Base-by-base conservation (phyloP, 2,113 vertebrate genomes). In the Monarcha castaneiventris region DNA sequence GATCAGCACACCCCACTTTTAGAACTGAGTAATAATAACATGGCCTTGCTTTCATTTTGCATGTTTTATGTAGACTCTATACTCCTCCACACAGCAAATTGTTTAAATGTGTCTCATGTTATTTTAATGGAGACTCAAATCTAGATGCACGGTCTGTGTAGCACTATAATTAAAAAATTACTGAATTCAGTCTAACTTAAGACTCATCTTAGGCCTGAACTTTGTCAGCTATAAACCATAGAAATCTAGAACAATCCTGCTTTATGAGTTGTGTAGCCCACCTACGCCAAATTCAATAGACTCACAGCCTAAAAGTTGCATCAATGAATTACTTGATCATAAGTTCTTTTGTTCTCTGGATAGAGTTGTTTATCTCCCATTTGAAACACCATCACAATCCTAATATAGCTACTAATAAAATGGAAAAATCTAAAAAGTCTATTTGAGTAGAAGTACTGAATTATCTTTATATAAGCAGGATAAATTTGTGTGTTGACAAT, bases 61-160 rank as follows among this genome's bases (percentile, higher is more conserved):
- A 29, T 43, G 5, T 35, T 63, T 75, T 55, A 22, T 55, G 48
- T 68, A 75, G 58, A 54, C 4, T 56, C 16, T 66, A 4, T 49
- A n/a, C 3, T 54, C 19, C 41, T 44, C 32, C 2, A 4, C 13
- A 23, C 26, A 58, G 4, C 8, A 11, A 67, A 23, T 25, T 35
- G 43, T 81, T 79, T 15, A 37, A 54, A 37, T 16, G 5, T 6
- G 6, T 37, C 35, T 16, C 14, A 13, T n/a, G 7, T 37, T 51
- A 59, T 32, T 49, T 63, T 37, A 80, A 91, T 13, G 32, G 33
- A 67, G 10, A 56, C 26, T 72, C 27, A 55, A 86, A 89, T 32
- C 27, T 21, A 3, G 11, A 16, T 11, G 6, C 14, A 30, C 0
- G 2, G 59, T 59, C 48, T 4, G 0, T 73, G 29, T 20, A 29